Evolutionary conservation across 2,888 invertebrate species (phyloP).

Genomic region (Polydesmus complanatus): DNA sequence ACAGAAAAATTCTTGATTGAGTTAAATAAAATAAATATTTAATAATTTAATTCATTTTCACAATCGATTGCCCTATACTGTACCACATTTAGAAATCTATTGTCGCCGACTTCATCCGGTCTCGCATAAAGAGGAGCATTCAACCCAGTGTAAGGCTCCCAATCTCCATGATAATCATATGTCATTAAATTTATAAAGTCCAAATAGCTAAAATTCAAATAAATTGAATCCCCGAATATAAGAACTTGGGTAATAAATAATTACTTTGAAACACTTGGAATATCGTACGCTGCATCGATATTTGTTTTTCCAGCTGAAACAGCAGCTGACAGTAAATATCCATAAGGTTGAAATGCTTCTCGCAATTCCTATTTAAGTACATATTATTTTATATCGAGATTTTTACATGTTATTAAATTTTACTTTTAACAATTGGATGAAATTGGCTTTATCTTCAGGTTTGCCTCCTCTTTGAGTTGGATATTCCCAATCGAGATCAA

Average conservation of each 20-base stretch:
- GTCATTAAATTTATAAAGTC: conserved; percentile 30
- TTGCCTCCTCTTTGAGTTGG: conserved; percentile 26
- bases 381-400: conserved; percentile 1
- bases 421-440: conserved; percentile 36
- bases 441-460: conserved; percentile 35
- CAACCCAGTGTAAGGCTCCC: conserved; percentile 26
- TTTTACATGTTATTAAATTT: not conserved
- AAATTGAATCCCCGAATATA: not conserved
- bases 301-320: conserved; percentile 40
- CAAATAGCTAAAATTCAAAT: conserved; percentile 22
- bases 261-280: conserved; percentile 42
- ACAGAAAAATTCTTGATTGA: conserved; percentile 2
- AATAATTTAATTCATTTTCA: too few species aligned
- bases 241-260: conserved; percentile 3
- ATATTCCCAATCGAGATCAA: conserved; percentile 27
- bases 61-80: too few species aligned
- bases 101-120: conserved; percentile 15
- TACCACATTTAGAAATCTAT: not conserved
- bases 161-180: conserved; percentile 29
- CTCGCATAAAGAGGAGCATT: conserved; percentile 26
- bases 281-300: conserved; percentile 43
- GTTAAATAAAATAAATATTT: not conserved
- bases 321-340: conserved; percentile 44
- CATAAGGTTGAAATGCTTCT: conserved; percentile 39
- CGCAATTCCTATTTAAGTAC: conserved; percentile 37